These are phyloP conservation scores for Tethya wilhelma DNA, from an alignment of 37 sponge, comb jelly and placozoan species.

Conservation along the genomic window DNA sequence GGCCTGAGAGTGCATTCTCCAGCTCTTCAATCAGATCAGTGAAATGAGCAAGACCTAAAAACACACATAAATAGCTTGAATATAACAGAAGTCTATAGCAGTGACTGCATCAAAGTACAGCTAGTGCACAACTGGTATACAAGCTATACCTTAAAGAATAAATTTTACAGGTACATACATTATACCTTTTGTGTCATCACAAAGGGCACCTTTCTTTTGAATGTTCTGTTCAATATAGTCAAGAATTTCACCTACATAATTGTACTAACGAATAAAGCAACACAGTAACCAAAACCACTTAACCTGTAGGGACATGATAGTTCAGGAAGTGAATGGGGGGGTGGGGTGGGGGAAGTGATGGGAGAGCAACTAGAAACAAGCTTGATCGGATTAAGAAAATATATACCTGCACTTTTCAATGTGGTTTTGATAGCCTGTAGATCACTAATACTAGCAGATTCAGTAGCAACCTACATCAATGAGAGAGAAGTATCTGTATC, in stretches of 20 bases:
- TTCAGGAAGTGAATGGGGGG: too few relatives aligned
- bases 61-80: too few relatives aligned
- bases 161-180: background rate
- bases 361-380: too few relatives aligned
- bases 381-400: background rate
- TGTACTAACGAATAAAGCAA: background rate
- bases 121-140: too few relatives aligned
- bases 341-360: too few relatives aligned
- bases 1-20: slow-evolving; percentile 30
- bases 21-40: slow-evolving; percentile 44
- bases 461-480: slow-evolving; percentile 53
- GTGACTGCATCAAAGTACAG: too few relatives aligned
- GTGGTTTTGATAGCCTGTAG: slow-evolving; percentile 52
- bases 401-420: slow-evolving; percentile 30
- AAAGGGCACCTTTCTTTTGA: background rate
- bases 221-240: slow-evolving; percentile 21
- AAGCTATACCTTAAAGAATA: too few relatives aligned
- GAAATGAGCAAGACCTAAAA: slow-evolving; percentile 26
- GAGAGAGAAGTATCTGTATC: background rate
- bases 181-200: slow-evolving; percentile 3
- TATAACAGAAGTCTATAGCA: too few relatives aligned
- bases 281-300: background rate
- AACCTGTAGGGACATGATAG: background rate
- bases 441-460: slow-evolving; percentile 21
- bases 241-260: slow-evolving; percentile 21